Conservation (phyloP, 1,140 invertebrate species). For the Bicyclus anynana region DNA sequence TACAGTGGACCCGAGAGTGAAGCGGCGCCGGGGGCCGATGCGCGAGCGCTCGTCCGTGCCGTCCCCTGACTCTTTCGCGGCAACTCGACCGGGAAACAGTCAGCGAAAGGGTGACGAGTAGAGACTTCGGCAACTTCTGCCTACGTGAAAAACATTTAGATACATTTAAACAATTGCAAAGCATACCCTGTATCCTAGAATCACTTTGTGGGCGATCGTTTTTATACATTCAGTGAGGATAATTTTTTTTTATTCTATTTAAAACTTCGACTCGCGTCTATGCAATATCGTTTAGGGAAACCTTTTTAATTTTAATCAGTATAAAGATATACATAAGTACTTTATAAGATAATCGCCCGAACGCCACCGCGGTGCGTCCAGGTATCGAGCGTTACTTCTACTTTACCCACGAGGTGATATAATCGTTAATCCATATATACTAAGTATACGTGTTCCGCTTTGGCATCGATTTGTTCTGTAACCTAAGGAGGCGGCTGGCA, state of each 20-base stretch:
- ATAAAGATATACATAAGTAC: constrained; percentile 68
- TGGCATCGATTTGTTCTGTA: constrained; percentile 71
- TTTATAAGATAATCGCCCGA: constrained; percentile 58
- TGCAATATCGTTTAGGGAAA: constrained; percentile 61
- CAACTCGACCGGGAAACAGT: constrained; percentile 24
- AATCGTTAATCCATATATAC: constrained; percentile 67
- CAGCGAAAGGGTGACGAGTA: constrained; percentile 41
- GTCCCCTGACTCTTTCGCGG: constrained; percentile 12
- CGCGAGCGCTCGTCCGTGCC: constrained; percentile 31
- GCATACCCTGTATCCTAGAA: constrained; percentile 85
- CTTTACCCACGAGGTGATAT: constrained; percentile 70
- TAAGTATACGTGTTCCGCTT: constrained; percentile 72
- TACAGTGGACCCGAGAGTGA: constrained; percentile 70
- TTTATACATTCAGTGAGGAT: constrained; percentile 72
- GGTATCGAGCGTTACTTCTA: constrained; percentile 54
- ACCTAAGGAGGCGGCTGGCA: constrained; percentile 37
- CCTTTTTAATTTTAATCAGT: constrained; percentile 69
- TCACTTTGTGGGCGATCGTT: constrained; percentile 81
- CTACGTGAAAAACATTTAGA: constrained; percentile 80
- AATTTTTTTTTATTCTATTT: constrained; percentile 65
- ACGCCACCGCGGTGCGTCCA: constrained; percentile 32
- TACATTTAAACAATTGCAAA: constrained; percentile 84
- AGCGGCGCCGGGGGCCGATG: constrained; percentile 46
- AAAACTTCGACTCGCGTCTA: constrained; percentile 52
- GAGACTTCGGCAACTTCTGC: constrained; percentile 58